Evolutionary conservation across 2,888 invertebrate genomes (phyloP).

Genomic region (Drosophila silvestris): DNA sequence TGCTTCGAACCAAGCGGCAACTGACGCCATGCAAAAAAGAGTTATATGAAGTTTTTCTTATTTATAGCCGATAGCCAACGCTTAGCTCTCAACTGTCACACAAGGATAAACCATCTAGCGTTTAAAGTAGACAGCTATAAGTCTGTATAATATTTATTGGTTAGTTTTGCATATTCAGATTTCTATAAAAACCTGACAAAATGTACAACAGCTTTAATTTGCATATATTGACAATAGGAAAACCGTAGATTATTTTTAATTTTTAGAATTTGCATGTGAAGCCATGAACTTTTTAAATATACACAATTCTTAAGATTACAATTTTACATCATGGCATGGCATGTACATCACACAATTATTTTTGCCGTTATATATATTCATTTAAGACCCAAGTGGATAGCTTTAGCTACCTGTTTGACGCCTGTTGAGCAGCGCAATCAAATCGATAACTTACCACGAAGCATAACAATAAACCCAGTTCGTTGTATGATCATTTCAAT

Average conservation of each 20-base stretch:
- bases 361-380: neutral
- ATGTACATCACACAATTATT: neutral
- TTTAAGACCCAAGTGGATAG: neutral
- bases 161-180: conserved; percentile 15
- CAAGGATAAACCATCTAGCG: conserved; percentile 41
- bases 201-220: neutral
- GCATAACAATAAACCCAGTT: conserved; percentile 73
- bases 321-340: neutral
- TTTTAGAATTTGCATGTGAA: too few species aligned
- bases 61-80: conserved; percentile 46
- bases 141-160: conserved; percentile 49
- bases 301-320: neutral
- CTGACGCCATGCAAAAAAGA: conserved; percentile 55
- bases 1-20: conserved; percentile 43
- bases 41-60: conserved; percentile 41
- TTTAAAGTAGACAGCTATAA: conserved; percentile 46
- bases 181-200: neutral
- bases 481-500: conserved; percentile 57
- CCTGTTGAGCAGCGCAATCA: conserved; percentile 17
- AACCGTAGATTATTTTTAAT: neutral
- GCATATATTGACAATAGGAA: neutral
- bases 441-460: conserved; percentile 50
- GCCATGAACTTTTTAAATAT: neutral
- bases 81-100: conserved; percentile 56
- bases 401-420: conserved; percentile 2